A percentile compares a stretch with the other conserved stretches of the same genome.
Evolutionary conservation across 2,888 invertebrate species (phyloP).

Genomic region (Artemia sinica): DNA sequence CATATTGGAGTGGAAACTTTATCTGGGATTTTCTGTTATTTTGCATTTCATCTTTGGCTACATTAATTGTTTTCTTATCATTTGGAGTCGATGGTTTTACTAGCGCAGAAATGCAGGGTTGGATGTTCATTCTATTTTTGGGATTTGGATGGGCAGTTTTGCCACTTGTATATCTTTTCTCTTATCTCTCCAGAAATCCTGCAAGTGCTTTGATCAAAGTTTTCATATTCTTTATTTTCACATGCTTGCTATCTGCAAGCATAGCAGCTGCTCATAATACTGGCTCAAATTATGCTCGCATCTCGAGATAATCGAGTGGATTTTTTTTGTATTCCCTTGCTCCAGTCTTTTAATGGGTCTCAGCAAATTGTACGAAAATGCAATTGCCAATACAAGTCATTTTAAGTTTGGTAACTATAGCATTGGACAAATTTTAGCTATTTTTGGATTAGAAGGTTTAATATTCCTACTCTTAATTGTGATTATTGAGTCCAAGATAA

Average conservation of each 20-base stretch:
- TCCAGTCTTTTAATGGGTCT: slow-evolving; percentile 40
- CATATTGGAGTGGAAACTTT: slow-evolving; percentile 59
- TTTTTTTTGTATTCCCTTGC: slow-evolving; percentile 53
- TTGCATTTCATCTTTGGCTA: slow-evolving; percentile 44
- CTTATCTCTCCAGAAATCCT: slow-evolving; percentile 49
- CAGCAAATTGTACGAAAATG: slow-evolving; percentile 33
- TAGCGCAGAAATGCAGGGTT: slow-evolving; percentile 24
- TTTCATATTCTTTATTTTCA: slow-evolving; percentile 32
- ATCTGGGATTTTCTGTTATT: slow-evolving; percentile 59
- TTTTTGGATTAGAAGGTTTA: slow-evolving; percentile 32
- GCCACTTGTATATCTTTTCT: slow-evolving; percentile 50
- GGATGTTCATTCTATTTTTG: slow-evolving; percentile 43
- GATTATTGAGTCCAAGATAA: slow-evolving; percentile 32
- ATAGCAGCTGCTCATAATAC: too few relatives aligned
- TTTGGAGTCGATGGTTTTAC: slow-evolving; percentile 59
- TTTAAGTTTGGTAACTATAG: slow-evolving; percentile 31
- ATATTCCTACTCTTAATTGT: slow-evolving; percentile 32
- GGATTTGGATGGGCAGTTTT: slow-evolving; percentile 52
- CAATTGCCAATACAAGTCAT: slow-evolving; percentile 28
- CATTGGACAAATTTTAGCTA: slow-evolving; percentile 35
- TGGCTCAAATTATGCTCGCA: too few relatives aligned
- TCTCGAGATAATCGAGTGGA: slow-evolving; percentile 44
- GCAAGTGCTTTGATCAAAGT: slow-evolving; percentile 55
- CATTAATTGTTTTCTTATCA: slow-evolving; percentile 54
- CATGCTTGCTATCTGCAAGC: too few relatives aligned